phyloP scores from a whole-genome alignment of 1,140 invertebrate species.

The Euschistus heros region DNA sequence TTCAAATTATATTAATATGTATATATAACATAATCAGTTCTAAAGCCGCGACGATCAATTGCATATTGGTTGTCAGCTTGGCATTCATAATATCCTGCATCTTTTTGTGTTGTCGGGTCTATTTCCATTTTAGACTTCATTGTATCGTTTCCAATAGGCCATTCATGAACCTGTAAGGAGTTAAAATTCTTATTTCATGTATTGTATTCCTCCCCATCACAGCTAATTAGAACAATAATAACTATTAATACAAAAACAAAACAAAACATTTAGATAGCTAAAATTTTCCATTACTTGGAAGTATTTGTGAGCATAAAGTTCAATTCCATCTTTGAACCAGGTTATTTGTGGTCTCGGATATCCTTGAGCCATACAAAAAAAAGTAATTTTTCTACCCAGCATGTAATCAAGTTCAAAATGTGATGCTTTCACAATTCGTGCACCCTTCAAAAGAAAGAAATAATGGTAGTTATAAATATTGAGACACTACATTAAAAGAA shows the following conservation, averaged over 20 bases:
- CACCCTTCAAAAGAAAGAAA: conserved; percentile 37
- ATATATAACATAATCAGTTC: conserved; percentile 58
- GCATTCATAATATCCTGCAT: conserved; percentile 60
- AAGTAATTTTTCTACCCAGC: conserved; percentile 46
- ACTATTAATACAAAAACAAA: conserved; percentile 2
- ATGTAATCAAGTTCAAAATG: conserved; percentile 50
- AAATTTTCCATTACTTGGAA: conserved; percentile 38
- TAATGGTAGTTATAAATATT: conserved; percentile 6
- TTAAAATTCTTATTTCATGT: background rate
- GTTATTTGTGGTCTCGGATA: conserved; percentile 44
- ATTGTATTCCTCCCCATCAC: background rate
- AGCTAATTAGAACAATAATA: background rate
- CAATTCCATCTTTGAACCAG: conserved; percentile 48
- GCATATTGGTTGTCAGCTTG: conserved; percentile 67
- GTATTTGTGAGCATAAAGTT: conserved; percentile 44
- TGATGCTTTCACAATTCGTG: conserved; percentile 44
- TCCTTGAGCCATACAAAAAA: conserved; percentile 46
- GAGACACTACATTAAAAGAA: background rate
- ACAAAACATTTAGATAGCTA: background rate
- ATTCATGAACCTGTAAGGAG: conserved; percentile 40
- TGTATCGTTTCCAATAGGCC: conserved; percentile 37
- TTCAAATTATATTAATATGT: conserved; percentile 39
- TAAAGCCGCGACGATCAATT: conserved; percentile 56
- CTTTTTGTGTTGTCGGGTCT: conserved; percentile 46
- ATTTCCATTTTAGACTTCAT: conserved; percentile 49